A percentile compares a stretch with the other conserved stretches of the same genome.
phyloP scores from a whole-genome alignment of 2,888 invertebrate genomes.

The Zhuqinia jingwanae region DNA sequence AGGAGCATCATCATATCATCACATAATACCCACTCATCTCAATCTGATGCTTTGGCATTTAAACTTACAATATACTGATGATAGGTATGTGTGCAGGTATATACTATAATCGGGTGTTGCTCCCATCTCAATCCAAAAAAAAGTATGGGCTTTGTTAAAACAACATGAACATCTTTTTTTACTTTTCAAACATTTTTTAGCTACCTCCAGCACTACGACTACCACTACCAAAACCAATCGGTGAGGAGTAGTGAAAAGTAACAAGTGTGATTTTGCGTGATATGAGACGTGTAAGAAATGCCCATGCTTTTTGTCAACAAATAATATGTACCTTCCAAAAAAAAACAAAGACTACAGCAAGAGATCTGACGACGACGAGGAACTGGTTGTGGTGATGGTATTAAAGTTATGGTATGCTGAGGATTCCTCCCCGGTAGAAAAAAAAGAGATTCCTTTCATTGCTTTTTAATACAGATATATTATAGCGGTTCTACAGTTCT shows the following conservation, averaged over 20 bases:
- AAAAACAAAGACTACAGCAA: slow-evolving; percentile 1
- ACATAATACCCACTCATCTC: slow-evolving; percentile 41
- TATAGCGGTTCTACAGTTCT: not conserved
- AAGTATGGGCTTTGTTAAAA: not conserved
- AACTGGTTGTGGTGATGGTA: not conserved
- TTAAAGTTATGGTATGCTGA: not conserved
- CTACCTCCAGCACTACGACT: too few relatives aligned
- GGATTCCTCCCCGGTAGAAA: slow-evolving; percentile 9
- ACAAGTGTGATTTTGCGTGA: slow-evolving; percentile 37
- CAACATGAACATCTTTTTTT: slow-evolving; percentile 24
- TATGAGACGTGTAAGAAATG: slow-evolving; percentile 39
- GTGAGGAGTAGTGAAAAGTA: slow-evolving; percentile 17
- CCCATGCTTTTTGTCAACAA: slow-evolving; percentile 10
- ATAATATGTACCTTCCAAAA: not conserved
- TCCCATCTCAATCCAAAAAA: too few relatives aligned
- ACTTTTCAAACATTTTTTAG: slow-evolving; percentile 36
- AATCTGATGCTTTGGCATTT: not conserved
- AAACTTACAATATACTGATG: too few relatives aligned
- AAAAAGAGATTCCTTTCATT: slow-evolving; percentile 23
- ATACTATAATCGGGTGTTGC: too few relatives aligned
- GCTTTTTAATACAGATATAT: slow-evolving; percentile 12
- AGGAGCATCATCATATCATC: not conserved
- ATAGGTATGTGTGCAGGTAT: not conserved
- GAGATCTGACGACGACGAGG: not conserved
- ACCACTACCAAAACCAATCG: slow-evolving; percentile 38